Base-by-base conservation (phyloP, 2,113 vertebrate species). In the Ictalurus furcatus region DNA sequence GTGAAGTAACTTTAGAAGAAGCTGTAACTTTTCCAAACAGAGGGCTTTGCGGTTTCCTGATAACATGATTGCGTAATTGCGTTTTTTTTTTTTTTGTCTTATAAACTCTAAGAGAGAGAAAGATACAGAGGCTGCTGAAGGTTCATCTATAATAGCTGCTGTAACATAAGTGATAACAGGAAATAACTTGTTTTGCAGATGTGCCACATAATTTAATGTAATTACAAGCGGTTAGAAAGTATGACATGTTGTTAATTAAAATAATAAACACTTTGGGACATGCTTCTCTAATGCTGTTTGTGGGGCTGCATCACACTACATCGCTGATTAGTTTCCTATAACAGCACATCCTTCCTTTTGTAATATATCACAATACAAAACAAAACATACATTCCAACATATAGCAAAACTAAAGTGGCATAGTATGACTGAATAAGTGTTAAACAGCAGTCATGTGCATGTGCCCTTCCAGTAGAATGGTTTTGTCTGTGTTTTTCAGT, bases 401-500 rank as follows among this genome's bases (percentile, higher is more conserved):
- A 78, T 78, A 48, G 12, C 23, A 52, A 25, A 78, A 44, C 3
- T 76, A 11, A 23, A 44, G 73, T 34, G 30, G 14, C 23, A 76
- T 21, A 76, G 37, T 23, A 76, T 76, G 73, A 44, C 37, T 21
- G 73, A 76, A 76, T 76, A 44, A 21, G 1, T 74, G 16, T 40
- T 6, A 71, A 30, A 71, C 13, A 6, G 30, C 67, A 71, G 67
- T 37, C 30, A 73, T 34, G 16, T 13, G 9, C 44, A 48, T 48
- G 44, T 16, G 5, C 3, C 34, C 19, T 74, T 74, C 17, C 34
- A 40, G 34, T 23, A 40, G 23, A 44, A 74, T 37, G 37, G 37
- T 79, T n/a, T 90, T 48, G 44, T 48, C n/a, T 79, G 58, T 56
- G 25, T 56, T 54, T 25, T 54, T 71, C 30, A 73, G 83, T 79